Base-by-base conservation (phyloP, 2,888 invertebrate species). In the Synergus itoensis region DNA sequence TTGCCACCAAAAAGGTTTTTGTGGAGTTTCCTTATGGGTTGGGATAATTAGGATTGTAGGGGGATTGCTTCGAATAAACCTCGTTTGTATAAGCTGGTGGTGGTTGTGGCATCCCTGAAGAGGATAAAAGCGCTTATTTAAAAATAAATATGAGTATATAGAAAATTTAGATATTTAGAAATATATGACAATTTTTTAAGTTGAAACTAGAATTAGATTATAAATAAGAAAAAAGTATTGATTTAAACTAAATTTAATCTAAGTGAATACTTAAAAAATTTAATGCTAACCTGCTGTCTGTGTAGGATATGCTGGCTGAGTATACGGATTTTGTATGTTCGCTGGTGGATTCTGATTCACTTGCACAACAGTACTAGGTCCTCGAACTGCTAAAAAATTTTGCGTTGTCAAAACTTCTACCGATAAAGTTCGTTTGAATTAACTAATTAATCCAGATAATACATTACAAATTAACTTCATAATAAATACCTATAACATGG, bases 11-110 rank as follows among this genome's bases (percentile, higher is more conserved):
- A 45, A 53, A 16, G n/a, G 11, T n/a, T 43, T 43, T 9, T 45
- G 43, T 67, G 41, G 1, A 45, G 43, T 11, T 69, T 69, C 16
- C 48, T 69, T 73, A 73, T 36, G 1, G 12, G 36, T 73, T 73
- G 11, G 73, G 73, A 53, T 73, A 73, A 53, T 53, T 73, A n/a
- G 73, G 73, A n/a, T 73, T 73, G 73, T 73, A 73, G 1, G 73
- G 53, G 9, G 73, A 73, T 28, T 73, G 73, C 48, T 73, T 73
- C 28, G 73, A 48, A 28, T 73, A 73, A 40, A 28, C 36, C 36
- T 73, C 73, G 16, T 28, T 48, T 53, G 73, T 53, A 16, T 73
- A 73, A 16, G 48, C 48, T 11, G 73, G 73, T 73, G 73, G 73
- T 28, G 73, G 53, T 16, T 73, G 73, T 4, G 73, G 73, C 73